These are phyloP conservation scores for Caenorhabditis afra DNA, from an alignment of 2,888 invertebrate species.

Conservation along the genomic window DNA sequence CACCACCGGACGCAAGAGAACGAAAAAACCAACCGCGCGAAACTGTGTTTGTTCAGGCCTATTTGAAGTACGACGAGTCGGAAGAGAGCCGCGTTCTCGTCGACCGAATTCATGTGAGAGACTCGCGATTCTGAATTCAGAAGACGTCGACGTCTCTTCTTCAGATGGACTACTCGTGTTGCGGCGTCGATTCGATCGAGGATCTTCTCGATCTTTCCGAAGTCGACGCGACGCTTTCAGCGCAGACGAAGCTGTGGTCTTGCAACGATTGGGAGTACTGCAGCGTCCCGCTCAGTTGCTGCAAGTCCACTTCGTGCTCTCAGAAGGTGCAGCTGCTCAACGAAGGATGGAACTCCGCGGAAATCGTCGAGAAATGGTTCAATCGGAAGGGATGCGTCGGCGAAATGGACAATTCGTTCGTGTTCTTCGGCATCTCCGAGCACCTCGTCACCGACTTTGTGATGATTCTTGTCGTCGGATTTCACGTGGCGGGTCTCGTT, in stretches of 20 bases:
- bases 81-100: constrained; percentile 7
- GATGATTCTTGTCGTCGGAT: constrained; percentile 32
- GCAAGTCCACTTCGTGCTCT: constrained; percentile 33
- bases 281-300: constrained; percentile 52
- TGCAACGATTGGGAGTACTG: constrained; percentile 56
- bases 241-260: constrained; percentile 34
- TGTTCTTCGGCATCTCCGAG: constrained; percentile 22
- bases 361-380: constrained; percentile 35
- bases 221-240: constrained; percentile 22
- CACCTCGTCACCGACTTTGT: constrained; percentile 5
- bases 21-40: neutral
- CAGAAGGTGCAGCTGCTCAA: constrained; percentile 17
- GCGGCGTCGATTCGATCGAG: constrained; percentile 41
- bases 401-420: constrained; percentile 23
- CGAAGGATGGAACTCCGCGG: constrained; percentile 17
- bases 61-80: constrained; percentile 26
- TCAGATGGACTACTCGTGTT: constrained; percentile 44
- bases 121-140: neutral
- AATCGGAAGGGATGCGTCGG: constrained; percentile 31
- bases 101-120: constrained; percentile 38
- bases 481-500: constrained; percentile 28
- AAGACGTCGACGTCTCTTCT: neutral
- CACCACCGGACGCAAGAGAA: too few relatives aligned
- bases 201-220: constrained; percentile 52
- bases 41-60: constrained; percentile 9